Evolutionary conservation across 2,113 vertebrate species (phyloP).

Genomic region (Microtus ochrogaster): DNA sequence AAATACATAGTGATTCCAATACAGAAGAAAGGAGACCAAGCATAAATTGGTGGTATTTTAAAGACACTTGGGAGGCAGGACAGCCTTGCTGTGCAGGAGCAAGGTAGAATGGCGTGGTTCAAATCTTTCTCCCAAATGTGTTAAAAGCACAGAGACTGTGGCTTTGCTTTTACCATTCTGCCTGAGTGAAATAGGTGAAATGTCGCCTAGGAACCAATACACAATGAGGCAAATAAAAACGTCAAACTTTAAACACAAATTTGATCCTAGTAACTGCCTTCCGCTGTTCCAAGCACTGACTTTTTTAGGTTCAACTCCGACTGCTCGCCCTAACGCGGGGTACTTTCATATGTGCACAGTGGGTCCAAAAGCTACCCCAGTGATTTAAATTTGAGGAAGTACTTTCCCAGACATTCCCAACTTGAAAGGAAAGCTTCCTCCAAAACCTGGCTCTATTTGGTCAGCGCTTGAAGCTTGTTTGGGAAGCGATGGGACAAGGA

Average conservation of each 20-base stretch:
- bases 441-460: slow-evolving; percentile 43
- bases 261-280: not conserved
- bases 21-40: not conserved
- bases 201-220: not conserved
- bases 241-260: slow-evolving; percentile 62
- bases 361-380: slow-evolving; percentile 29
- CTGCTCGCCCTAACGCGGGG: not conserved
- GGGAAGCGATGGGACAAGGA: not conserved
- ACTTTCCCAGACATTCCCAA: slow-evolving; percentile 47
- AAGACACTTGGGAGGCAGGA: slow-evolving; percentile 41
- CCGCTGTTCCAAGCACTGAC: not conserved
- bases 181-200: slow-evolving; percentile 44
- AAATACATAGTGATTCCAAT: slow-evolving; percentile 2
- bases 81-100: slow-evolving; percentile 13
- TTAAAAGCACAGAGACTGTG: slow-evolving; percentile 22
- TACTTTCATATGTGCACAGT: not conserved
- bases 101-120: not conserved
- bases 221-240: not conserved
- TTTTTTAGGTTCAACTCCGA: not conserved
- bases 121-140: not conserved
- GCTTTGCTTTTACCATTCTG: not conserved
- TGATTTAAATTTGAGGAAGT: slow-evolving; percentile 29
- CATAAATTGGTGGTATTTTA: slow-evolving; percentile 26
- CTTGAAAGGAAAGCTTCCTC: slow-evolving; percentile 48
- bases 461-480: not conserved